These are phyloP conservation scores for Falco punctatus DNA, from an alignment of 2,113 vertebrate species.

Conservation along the genomic window DNA sequence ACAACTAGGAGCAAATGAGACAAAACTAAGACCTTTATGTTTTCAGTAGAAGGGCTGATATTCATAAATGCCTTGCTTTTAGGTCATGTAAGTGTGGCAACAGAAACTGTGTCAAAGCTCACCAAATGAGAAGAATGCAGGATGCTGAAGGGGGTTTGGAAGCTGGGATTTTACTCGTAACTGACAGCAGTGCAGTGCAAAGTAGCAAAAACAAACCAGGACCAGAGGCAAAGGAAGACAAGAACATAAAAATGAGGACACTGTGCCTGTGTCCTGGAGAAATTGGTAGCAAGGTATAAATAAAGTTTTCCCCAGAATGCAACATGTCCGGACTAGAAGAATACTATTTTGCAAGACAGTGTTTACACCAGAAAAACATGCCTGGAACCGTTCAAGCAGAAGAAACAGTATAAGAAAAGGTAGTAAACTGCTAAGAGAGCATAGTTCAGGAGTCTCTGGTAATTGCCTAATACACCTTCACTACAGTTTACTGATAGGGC, in stretches of 20 bases:
- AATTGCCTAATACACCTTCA: not conserved
- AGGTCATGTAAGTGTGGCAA: not conserved
- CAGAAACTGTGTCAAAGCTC: not conserved
- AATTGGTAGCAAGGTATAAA: not conserved
- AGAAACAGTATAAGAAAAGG: not conserved
- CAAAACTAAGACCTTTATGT: not conserved
- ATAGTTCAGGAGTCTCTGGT: not conserved
- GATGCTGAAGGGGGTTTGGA: not conserved
- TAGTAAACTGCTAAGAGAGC: not conserved
- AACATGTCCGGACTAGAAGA: not conserved
- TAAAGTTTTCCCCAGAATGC: not conserved
- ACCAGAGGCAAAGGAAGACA: not conserved
- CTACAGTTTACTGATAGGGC: not conserved
- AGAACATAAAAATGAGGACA: not conserved
- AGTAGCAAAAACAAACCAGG: not conserved
- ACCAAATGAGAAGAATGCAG: not conserved
- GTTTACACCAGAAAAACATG: not conserved
- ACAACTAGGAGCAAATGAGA: not conserved
- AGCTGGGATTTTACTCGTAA: not conserved
- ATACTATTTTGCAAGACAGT: not conserved
- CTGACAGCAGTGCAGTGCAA: not conserved
- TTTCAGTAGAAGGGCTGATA: not conserved
- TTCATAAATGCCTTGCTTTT: not conserved
- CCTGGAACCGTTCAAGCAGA: not conserved
- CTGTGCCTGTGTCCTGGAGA: not conserved